Evolutionary conservation across 2,797 vertebrate genomes (phyloP), one percentile per base, ranked within the genome.

Genomic region (Streptopelia turtur): DNA sequence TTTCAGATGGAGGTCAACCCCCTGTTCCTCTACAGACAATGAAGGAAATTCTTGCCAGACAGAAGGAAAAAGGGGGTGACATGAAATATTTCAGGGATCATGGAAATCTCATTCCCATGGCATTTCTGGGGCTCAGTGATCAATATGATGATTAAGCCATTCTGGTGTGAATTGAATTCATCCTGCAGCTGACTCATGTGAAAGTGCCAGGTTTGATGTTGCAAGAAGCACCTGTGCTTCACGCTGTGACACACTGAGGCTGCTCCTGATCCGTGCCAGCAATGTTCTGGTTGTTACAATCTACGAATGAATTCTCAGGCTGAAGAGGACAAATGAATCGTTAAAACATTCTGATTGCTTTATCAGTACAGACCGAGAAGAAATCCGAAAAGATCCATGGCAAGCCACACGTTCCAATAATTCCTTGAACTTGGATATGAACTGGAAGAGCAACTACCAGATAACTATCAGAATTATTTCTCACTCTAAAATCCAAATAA

Each of bases 51-150:
- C 49, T 70, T 81, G 31, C 33, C 63, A 53, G 57, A 45, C 21
- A 55, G 37, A 74, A 63, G 9, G 28, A 59, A 71, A 45, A 25
- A 59, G 10, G 5, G 12, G 11, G 15, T 39, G 31, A 52, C 18
- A 11, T 12, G 6, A 8, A 35, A 16, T 49, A 50, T 41, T 2
- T 0, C 39, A 82, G 66, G 30, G 5, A 15, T 49, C 30, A 55
- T 0, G 0, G 50, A 70, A 82, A 84, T 41, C 0, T 0, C 20
- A 52, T 83, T 83, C 17, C 49, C 18, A 14, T 47, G 16, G 23
- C 18, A 33, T 35, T 53, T 78, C 20, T 83, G 37, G 37, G 63
- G 31, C 16, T 86, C 49, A 59, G 17, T 43, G 17, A 84, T 37
- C 37, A 41, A 47, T 4, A 5, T 20, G 17, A 47, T 41, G 79